Evolutionary conservation across 2,888 invertebrate genomes (phyloP).

Genomic region (Athalia circularis): DNA sequence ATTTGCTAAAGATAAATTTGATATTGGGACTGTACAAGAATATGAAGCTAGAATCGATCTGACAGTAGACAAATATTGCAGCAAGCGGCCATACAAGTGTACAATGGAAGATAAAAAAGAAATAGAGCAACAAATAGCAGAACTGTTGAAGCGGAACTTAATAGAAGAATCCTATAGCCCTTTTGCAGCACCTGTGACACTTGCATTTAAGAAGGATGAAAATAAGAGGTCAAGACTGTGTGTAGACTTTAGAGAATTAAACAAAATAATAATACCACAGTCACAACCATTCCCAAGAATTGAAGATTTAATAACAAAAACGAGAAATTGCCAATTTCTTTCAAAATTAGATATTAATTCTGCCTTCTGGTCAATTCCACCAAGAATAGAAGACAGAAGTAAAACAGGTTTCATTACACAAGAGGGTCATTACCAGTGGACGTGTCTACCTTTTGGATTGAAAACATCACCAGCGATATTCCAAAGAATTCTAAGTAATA

Average conservation of each 20-base stretch:
- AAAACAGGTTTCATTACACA: constrained; percentile 51
- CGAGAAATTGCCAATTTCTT: constrained; percentile 49
- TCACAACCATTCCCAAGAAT: constrained; percentile 49
- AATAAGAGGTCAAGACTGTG: no score
- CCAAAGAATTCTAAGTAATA: constrained; percentile 53
- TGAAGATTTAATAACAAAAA: constrained; percentile 48
- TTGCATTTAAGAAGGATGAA: background rate
- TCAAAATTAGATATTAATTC: constrained; percentile 48
- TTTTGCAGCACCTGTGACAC: constrained; percentile 39
- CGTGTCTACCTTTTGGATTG: constrained; percentile 52
- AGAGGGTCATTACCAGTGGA: constrained; percentile 44
- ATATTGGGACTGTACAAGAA: constrained; percentile 35
- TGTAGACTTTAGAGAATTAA: no score
- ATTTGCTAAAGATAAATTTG: constrained; percentile 52
- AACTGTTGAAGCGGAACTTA: constrained; percentile 32
- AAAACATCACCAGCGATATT: constrained; percentile 56
- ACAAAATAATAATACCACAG: no score
- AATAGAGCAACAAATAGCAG: constrained; percentile 45
- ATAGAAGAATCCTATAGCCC: constrained; percentile 50
- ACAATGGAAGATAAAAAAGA: constrained; percentile 46
- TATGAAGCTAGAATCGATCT: constrained; percentile 9
- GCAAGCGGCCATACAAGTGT: constrained; percentile 40
- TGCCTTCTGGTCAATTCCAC: constrained; percentile 52
- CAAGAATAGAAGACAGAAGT: constrained; percentile 49
- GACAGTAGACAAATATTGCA: constrained; percentile 46